Evolutionary conservation across 2,797 vertebrate genomes (phyloP), one percentile per base, ranked within the genome.

Genomic region (Tangara arthus): DNA sequence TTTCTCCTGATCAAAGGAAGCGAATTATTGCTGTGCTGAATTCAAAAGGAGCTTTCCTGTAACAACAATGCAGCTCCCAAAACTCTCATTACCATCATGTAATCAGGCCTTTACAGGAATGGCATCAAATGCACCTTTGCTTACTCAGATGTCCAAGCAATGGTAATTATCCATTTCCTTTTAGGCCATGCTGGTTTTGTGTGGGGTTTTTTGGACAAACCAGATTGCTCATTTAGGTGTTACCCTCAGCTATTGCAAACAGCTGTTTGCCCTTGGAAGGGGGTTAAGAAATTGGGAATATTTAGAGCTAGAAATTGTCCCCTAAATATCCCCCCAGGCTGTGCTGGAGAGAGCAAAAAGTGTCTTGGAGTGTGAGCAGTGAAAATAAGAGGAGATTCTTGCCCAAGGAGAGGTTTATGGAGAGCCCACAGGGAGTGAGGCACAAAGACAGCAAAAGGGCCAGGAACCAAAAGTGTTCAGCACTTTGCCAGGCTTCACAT

Each of bases 71-170:
- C 65, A 50, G 60, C 91, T 92, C 89, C 9, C 16, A 92, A 93
- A 53, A 52, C 55, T 69, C 71, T 89, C 63, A 96, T 94, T 94
- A 87, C 63, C 84, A 91, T 91, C 89, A 94, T 56, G 72, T 55
- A 86, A 87, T 76, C 84, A 82, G 73, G 56, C 28, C 63, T 70
- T 90, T 46, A 77, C 80, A 94, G 70, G 72, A 95, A 93, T 0
- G 72, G 70, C 39, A 94, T 69, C 89, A 89, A 96, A 73, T 87
- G 68, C 76, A 94, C 72, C 60, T 95, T 79, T 95, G 89, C 78
- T 64, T 60, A 26, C 82, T 46, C 50, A 20, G 14, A 65, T 39
- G 23, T 32, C 78, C 56, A n/a, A 70, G 71, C 68, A 55, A 56
- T 49, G n/a, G 37, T 61, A 46, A 88, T 94, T 64, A 89, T 59